These are phyloP conservation scores for Brachirus orientalis DNA, from an alignment of 2,113 vertebrate genomes.

Conservation along the genomic window DNA sequence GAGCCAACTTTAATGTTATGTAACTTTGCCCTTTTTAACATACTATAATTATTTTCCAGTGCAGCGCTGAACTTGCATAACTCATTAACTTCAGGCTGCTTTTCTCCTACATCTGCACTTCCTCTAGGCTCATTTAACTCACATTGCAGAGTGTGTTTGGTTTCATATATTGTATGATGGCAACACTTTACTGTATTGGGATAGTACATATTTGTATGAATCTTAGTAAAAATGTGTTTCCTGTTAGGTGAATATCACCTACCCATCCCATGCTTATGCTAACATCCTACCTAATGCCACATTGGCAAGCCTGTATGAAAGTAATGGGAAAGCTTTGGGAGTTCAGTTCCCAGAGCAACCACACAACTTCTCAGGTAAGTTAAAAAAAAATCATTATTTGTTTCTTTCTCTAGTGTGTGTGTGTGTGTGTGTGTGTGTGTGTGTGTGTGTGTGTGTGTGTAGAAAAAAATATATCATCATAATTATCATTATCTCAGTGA, in stretches of 20 bases:
- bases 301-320: constrained; percentile 82
- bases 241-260: constrained; percentile 85
- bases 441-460: too few species aligned
- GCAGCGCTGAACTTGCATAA: constrained; percentile 35
- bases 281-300: constrained; percentile 89
- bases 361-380: constrained; percentile 81
- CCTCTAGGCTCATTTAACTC: constrained; percentile 21
- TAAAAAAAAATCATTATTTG: neutral
- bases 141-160: neutral
- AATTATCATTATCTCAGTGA: constrained; percentile 14
- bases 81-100: constrained; percentile 34
- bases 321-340: constrained; percentile 86
- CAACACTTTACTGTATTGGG: too few species aligned
- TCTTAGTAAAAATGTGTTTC: neutral
- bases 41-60: constrained; percentile 35
- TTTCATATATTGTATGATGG: neutral
- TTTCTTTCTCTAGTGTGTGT: constrained; percentile 1
- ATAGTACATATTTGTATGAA: too few species aligned
- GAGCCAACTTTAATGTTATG: constrained; percentile 10
- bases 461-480: constrained; percentile 11
- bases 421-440: too few species aligned
- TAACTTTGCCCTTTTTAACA: constrained; percentile 25
- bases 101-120: constrained; percentile 23
- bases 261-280: constrained; percentile 78
- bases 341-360: constrained; percentile 82